Base-by-base conservation (phyloP, 2,888 invertebrate species). In the Pycnomerus fuliginosus region DNA sequence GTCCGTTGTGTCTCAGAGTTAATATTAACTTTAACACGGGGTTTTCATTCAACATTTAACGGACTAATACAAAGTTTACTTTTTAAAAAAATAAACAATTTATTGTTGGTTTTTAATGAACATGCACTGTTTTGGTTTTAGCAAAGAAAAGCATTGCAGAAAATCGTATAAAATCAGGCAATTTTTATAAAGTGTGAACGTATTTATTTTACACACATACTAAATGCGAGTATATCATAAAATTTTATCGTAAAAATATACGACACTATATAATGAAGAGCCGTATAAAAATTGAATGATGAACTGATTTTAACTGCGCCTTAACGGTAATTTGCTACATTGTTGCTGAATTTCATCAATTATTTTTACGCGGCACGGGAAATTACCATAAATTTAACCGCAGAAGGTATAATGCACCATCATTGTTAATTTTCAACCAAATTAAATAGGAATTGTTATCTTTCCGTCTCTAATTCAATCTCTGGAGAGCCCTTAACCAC, bases 201-300 rank as follows among this genome's bases (percentile, higher is more conserved):
- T 44, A 44, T 44, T 44, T 44, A 44, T 44, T 44, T 44, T 39
- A 44, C 24, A 38, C 22, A 44, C 29, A 24, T 23, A 33, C 16
- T 44, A 44, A 44, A 39, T 23, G 44, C 15, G 39, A 23, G 11
- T 16, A 32, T 34, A 32, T 34, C 44, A 11, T 44, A 44, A 44
- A 44, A 39, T 33, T 27, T 32, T 15, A 15, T 22, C 39, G 17
- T 39, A 39, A 39, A 34, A 44, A 29, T 39, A 44, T 29, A 39
- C 30, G 38, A 30, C 34, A 28, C 30, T 29, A 39, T 44, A 43
- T 44, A 34, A 44, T 44, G 39, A 39, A 44, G 39, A 31, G 28
- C 34, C 28, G 23, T 44, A 44, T 44, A 44, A 44, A 44, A 44
- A 44, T 39, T 38, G 39, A 39, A 20, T 28, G 44, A 38, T 33